Evolutionary conservation across 1,140 invertebrate genomes (phyloP), one percentile per base, ranked within the genome.

Genomic region (Drosophila arizonae): DNA sequence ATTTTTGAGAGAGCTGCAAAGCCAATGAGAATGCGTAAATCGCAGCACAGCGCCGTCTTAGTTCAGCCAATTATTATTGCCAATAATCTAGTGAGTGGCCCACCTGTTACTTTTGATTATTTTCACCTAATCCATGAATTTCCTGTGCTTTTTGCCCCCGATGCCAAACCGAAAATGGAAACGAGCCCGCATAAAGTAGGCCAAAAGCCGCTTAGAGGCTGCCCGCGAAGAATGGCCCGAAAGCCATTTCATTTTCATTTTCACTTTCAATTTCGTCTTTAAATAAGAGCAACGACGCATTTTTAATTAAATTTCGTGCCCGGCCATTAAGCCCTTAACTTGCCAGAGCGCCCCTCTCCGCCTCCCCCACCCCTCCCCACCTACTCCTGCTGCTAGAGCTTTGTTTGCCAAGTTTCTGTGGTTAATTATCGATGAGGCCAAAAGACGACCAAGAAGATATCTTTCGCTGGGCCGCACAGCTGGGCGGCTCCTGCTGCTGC

Each of bases 251-350:
- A 63, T n/a, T 43, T 43, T 13, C 17, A 45, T 24, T 57, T 50
- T 66, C 58, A 54, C 76, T 81, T 77, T 52, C 68, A 58, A 66
- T 60, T 60, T 66, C 65, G 71, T 70, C 17, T 85, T 81, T 52
- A 66, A 80, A 61, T 46, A 50, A 81, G 74, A 64, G 54, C 69
- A 50, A 50, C 65, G 45, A 66, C 71, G 55, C 71, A 79, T 88
- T 82, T 76, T 86, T 86, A 86, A 86, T 86, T 86, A 86, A 87
- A 77, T 67, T 86, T 86, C 76, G 65, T 82, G 82, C 68, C 72
- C 65, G 76, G 66, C 79, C 79, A 76, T 79, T 70, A 72, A 71
- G 54, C 76, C 79, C 57, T 68, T 73, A 52, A 77, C 70, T 57
- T 76, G 24, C 6, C 43, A 30, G 62, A 50, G 51, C 43, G 64